Percentiles rank a stretch among this genome's conserved stretches.
phyloP scores from a whole-genome alignment of 1,140 invertebrate genomes.

The Papilio glaucus region DNA sequence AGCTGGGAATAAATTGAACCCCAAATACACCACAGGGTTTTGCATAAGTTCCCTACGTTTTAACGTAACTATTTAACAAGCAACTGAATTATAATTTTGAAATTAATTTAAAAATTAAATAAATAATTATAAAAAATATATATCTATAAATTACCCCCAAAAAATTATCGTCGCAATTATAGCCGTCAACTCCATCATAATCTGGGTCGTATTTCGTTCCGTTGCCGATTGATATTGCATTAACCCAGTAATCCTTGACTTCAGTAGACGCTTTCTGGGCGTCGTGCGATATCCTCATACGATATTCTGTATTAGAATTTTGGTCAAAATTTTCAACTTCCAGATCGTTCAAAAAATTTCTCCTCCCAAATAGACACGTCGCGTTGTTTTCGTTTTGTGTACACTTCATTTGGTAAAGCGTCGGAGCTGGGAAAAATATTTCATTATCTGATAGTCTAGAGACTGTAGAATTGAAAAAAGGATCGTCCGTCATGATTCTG shows the following conservation, averaged over 20 bases:
- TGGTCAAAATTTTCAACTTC: conserved; percentile 45
- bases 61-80: background rate
- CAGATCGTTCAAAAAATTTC: conserved; percentile 54
- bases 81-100: background rate
- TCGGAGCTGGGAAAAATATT: conserved; percentile 86
- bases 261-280: conserved; percentile 50
- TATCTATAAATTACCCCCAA: conserved; percentile 44
- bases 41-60: too few species aligned
- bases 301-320: conserved; percentile 46
- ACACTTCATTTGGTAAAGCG: conserved; percentile 70
- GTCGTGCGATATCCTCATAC: conserved; percentile 63
- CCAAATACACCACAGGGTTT: too few species aligned
- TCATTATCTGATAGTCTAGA: conserved; percentile 82
- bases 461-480: conserved; percentile 84
- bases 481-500: conserved; percentile 84
- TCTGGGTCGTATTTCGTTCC: conserved; percentile 51
- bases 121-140: background rate
- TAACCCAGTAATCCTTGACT: conserved; percentile 62
- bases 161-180: conserved; percentile 64
- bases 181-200: conserved; percentile 57
- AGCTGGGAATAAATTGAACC: too few species aligned
- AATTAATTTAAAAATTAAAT: background rate
- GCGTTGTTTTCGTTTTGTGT: conserved; percentile 52
- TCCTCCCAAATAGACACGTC: conserved; percentile 63
- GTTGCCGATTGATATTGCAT: conserved; percentile 54